These are phyloP conservation scores for Parambassis ranga DNA, from an alignment of 2,797 vertebrate genomes.

Conservation along the genomic window DNA sequence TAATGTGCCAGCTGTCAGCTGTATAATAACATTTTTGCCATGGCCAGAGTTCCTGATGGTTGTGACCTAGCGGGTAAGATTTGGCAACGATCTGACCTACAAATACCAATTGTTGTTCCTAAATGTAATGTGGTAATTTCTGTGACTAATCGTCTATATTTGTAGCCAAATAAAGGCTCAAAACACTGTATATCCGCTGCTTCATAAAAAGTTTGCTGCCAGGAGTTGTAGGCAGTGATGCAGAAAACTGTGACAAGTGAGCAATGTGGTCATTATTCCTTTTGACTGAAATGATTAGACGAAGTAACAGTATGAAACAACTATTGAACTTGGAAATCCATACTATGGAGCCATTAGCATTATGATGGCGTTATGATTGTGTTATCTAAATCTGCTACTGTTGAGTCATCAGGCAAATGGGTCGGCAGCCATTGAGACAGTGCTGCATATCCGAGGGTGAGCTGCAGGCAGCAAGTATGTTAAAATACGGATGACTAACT, in stretches of 20 bases:
- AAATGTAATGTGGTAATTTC: slow-evolving; percentile 4
- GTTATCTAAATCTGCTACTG: slow-evolving; percentile 29
- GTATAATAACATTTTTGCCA: slow-evolving; percentile 47
- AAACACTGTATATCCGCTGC: not conserved
- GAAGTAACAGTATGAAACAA: not conserved
- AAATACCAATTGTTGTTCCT: slow-evolving; percentile 31
- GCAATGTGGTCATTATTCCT: not conserved
- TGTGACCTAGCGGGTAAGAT: slow-evolving; percentile 40
- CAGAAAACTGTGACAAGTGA: not conserved
- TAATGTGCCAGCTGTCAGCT: slow-evolving; percentile 70
- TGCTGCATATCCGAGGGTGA: slow-evolving; percentile 29
- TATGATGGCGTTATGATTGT: slow-evolving; percentile 19
- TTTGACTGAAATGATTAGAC: not conserved
- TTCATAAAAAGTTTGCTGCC: not conserved
- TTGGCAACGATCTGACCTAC: slow-evolving; percentile 35
- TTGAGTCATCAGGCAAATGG: slow-evolving; percentile 47
- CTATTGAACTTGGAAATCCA: not conserved
- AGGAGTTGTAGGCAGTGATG: not conserved
- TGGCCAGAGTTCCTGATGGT: slow-evolving; percentile 59
- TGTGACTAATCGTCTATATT: not conserved
- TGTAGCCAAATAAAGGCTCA: not conserved
- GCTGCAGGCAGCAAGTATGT: slow-evolving; percentile 41
- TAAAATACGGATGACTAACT: slow-evolving; percentile 56
- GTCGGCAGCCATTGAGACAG: slow-evolving; percentile 10
- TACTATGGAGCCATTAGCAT: no score